Conservation (phyloP, 2,797 vertebrate species). For the Okamejei kenojei region DNA sequence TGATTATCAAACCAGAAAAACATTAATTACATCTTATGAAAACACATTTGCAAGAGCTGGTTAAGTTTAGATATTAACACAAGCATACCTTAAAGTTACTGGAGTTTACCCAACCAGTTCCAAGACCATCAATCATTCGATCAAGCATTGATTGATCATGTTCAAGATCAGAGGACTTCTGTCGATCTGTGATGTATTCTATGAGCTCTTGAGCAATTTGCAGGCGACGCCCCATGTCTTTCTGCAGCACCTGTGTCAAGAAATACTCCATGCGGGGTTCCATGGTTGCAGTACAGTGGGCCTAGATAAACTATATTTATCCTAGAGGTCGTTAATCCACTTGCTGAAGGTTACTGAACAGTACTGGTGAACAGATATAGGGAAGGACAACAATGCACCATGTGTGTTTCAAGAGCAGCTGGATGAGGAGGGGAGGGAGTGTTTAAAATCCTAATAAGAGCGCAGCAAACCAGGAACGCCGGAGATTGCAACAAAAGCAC, state of each 20-base stretch:
- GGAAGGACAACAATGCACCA: slow-evolving; percentile 96
- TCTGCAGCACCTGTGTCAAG: slow-evolving; percentile 84
- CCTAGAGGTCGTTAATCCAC: slow-evolving; percentile 59
- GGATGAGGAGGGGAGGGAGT: slow-evolving; percentile 69
- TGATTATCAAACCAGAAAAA: background rate
- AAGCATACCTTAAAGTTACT: slow-evolving; percentile 94
- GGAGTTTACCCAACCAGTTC: slow-evolving; percentile 92
- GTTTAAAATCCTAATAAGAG: slow-evolving; percentile 65
- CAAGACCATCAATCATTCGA: slow-evolving; percentile 91
- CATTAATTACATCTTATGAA: background rate
- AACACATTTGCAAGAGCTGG: slow-evolving; percentile 49
- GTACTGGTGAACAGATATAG: slow-evolving; percentile 68
- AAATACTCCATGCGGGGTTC: slow-evolving; percentile 91
- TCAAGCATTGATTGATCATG: slow-evolving; percentile 91
- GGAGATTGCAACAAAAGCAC: slow-evolving; percentile 53
- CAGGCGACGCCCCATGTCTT: slow-evolving; percentile 86
- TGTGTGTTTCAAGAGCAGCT: slow-evolving; percentile 92
- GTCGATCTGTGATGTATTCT: slow-evolving; percentile 82
- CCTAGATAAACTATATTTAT: slow-evolving; percentile 50
- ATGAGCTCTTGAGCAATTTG: slow-evolving; percentile 93
- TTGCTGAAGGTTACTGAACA: slow-evolving; percentile 65
- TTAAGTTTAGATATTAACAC: slow-evolving; percentile 41
- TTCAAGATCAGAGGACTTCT: slow-evolving; percentile 88
- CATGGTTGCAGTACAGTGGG: slow-evolving; percentile 55
- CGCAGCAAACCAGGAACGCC: slow-evolving; percentile 55